Conservation (phyloP, 2,797 vertebrate genomes). For the Peromyscus eremicus region DNA sequence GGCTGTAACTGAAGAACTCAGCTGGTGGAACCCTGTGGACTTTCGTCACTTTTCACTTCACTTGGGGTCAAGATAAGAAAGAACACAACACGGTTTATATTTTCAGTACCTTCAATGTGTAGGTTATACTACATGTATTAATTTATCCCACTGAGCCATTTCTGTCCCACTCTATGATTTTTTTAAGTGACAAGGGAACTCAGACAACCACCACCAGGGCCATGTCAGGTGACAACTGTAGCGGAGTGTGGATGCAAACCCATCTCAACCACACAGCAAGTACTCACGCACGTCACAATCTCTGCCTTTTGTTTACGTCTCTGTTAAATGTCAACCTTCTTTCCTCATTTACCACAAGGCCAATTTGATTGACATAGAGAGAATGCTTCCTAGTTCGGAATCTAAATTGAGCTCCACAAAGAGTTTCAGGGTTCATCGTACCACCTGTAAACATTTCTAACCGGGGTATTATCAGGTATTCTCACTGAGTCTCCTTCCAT, state of each 20-base stretch:
- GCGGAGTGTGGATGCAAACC: neutral
- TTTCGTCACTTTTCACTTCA: conserved; percentile 17
- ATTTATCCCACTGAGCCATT: neutral
- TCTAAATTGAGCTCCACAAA: conserved; percentile 3
- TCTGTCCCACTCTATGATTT: neutral
- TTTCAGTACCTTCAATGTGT: neutral
- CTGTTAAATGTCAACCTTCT: neutral
- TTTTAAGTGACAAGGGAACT: conserved; percentile 16
- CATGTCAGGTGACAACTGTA: neutral
- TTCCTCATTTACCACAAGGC: neutral
- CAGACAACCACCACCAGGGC: neutral
- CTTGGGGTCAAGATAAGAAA: neutral
- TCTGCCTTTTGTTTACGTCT: conserved; percentile 2
- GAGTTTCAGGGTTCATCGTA: neutral
- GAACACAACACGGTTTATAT: neutral
- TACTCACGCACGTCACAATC: neutral
- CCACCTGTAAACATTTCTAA: neutral
- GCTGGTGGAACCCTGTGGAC: neutral
- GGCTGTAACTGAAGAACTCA: neutral
- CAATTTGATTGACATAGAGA: neutral
- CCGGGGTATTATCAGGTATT: neutral
- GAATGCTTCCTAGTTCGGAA: neutral
- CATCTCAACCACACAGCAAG: neutral
- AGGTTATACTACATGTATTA: neutral
- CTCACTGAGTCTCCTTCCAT: neutral